Conservation (phyloP, 2,888 invertebrate species). For the Parasteatoda lunata region DNA sequence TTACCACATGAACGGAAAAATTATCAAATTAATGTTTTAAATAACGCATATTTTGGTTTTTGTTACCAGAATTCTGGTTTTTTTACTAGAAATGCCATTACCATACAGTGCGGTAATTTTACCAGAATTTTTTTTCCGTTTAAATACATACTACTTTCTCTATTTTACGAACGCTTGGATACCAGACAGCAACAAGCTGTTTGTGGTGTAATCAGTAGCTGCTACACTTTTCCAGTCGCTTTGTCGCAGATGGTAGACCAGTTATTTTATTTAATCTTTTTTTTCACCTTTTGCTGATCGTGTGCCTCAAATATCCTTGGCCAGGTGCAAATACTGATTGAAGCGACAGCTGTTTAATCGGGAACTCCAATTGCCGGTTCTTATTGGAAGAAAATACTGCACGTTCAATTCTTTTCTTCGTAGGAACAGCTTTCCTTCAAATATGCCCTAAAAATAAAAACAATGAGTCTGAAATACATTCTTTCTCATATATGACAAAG, state of each 20-base stretch:
- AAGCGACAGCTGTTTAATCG: constrained; percentile 22
- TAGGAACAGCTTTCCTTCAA: background rate
- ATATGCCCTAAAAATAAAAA: background rate
- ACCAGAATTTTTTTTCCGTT: too few species aligned
- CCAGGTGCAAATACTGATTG: constrained; percentile 12
- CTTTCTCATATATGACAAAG: background rate
- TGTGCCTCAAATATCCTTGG: background rate
- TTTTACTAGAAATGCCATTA: too few species aligned
- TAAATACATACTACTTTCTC: too few species aligned
- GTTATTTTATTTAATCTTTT: background rate
- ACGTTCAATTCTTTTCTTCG: background rate
- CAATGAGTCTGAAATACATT: background rate
- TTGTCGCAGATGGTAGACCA: constrained; percentile 1
- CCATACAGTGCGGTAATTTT: too few species aligned
- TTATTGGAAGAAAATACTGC: background rate
- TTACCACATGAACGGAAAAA: too few species aligned
- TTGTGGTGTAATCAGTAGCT: too few species aligned
- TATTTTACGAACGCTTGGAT: too few species aligned
- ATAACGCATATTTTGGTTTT: too few species aligned
- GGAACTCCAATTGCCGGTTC: background rate
- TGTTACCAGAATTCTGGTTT: too few species aligned
- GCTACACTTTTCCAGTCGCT: background rate
- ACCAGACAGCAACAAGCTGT: too few species aligned
- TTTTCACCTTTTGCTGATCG: background rate
- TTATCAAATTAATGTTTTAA: too few species aligned